Conservation (phyloP, 1,140 invertebrate genomes). For the Heterodera carotae region DNA sequence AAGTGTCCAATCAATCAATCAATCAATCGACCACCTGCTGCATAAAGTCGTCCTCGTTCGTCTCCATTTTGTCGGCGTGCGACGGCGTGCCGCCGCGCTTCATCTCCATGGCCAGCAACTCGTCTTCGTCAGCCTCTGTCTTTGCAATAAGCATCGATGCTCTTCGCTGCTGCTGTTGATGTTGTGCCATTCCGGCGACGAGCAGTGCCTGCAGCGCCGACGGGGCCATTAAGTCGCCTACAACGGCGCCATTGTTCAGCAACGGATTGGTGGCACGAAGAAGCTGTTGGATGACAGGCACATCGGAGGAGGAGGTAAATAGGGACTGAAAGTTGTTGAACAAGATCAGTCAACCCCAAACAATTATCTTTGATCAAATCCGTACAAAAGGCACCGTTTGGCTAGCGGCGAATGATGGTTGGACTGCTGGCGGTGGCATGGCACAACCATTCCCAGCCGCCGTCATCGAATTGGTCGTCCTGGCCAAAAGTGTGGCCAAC, state of each 20-base stretch:
- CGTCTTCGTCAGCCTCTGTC: neutral
- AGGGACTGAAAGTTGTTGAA: neutral
- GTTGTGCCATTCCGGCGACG: neutral
- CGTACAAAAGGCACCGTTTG: no score
- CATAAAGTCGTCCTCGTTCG: neutral
- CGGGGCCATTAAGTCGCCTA: neutral
- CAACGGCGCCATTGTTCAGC: neutral
- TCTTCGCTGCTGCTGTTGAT: neutral
- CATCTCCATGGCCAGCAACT: neutral
- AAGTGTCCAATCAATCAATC: no score
- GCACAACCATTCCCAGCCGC: conserved; percentile 1
- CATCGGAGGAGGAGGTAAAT: neutral
- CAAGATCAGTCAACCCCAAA: neutral
- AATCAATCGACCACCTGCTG: neutral
- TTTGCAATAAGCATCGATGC: neutral
- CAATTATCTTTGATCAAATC: no score
- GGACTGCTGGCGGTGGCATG: neutral
- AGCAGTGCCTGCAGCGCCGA: neutral
- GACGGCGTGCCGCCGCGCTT: neutral
- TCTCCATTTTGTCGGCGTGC: neutral
- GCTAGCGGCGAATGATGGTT: neutral
- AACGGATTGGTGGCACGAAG: conserved; percentile 13
- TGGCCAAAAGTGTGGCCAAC: neutral
- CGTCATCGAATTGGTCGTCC: neutral
- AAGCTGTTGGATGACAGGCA: neutral